Percentiles rank a stretch among this genome's conserved stretches.
Evolutionary conservation across 2,113 vertebrate species (phyloP).

Genomic region (Ageneiosus marmoratus): DNA sequence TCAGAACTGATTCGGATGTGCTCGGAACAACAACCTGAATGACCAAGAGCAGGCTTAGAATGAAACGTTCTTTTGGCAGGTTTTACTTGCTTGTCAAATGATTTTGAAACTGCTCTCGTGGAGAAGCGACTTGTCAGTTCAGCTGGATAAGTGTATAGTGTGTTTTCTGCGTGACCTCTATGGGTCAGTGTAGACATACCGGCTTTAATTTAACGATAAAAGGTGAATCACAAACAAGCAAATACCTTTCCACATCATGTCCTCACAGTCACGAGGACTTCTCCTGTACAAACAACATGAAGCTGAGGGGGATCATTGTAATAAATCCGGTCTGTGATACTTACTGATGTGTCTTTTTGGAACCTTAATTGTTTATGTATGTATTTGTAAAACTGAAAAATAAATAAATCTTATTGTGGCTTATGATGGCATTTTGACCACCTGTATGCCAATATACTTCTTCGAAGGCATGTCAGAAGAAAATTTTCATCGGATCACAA

Average conservation of each 20-base stretch:
- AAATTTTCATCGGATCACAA: too few relatives aligned
- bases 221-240: background rate
- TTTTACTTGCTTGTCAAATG: conserved; percentile 13
- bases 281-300: background rate
- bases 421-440: background rate
- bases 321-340: background rate
- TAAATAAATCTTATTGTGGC: background rate
- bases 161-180: background rate
- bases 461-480: too few relatives aligned
- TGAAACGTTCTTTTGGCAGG: conserved; percentile 14
- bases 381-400: background rate
- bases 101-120: conserved; percentile 19
- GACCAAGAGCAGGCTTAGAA: background rate
- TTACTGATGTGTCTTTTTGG: background rate
- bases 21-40: background rate
- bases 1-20: background rate
- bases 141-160: background rate
- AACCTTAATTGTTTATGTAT: background rate
- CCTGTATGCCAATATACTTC: too few relatives aligned
- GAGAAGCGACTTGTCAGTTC: background rate
- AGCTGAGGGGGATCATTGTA: background rate
- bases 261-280: background rate
- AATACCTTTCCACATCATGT: background rate
- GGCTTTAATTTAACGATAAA: background rate
- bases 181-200: background rate